Conservation (phyloP, 2,113 vertebrate species). For the Pundamilia nyererei region DNA sequence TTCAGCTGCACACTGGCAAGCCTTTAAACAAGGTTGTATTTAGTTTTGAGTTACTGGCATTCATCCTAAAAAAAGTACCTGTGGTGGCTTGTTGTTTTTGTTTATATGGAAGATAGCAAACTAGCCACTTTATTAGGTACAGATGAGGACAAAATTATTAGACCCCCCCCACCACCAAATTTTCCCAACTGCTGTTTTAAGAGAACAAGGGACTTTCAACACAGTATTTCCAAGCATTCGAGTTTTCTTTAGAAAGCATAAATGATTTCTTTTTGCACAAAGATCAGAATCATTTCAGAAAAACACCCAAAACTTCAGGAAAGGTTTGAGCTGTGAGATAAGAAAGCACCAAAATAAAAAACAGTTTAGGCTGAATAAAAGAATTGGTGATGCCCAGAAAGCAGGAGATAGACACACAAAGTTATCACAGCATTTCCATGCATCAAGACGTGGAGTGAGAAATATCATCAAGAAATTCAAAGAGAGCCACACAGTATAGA, state of each 20-base stretch:
- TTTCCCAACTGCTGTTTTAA: background rate
- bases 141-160: background rate
- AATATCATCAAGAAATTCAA: background rate
- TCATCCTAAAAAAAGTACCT: background rate
- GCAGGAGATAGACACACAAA: background rate
- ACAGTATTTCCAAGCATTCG: background rate
- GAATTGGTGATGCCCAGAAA: background rate
- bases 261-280: background rate
- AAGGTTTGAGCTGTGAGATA: background rate
- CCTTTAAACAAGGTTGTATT: background rate
- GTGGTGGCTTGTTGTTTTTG: background rate
- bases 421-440: background rate
- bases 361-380: background rate
- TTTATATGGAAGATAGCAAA: background rate
- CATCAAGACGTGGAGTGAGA: background rate
- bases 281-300: background rate
- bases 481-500: background rate
- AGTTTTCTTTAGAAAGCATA: background rate
- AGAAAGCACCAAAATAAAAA: background rate
- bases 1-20: background rate
- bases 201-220: background rate
- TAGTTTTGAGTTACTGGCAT: background rate
- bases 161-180: background rate
- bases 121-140: background rate
- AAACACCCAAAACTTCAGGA: background rate